Conservation (phyloP, 2,113 vertebrate genomes). For the Nothobranchius kuhntae region DNA sequence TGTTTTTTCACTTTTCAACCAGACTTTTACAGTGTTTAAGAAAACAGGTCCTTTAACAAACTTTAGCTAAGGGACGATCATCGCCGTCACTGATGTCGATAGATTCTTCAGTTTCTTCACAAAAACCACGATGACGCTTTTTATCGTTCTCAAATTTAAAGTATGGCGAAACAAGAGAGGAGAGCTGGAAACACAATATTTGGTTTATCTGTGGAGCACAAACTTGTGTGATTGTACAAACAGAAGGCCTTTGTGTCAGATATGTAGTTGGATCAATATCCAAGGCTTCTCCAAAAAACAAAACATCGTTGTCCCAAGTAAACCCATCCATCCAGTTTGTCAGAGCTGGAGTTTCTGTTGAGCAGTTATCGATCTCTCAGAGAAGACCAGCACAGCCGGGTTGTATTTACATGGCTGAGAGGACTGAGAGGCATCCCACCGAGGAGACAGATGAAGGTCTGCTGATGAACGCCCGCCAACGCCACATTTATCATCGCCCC, state of each 20-base stretch:
- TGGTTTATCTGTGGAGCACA: not conserved
- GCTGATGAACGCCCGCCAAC: slow-evolving; percentile 57
- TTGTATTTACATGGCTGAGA: slow-evolving; percentile 69
- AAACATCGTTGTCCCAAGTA: slow-evolving; percentile 31
- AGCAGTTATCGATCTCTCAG: slow-evolving; percentile 61
- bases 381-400: slow-evolving; percentile 35
- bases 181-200: not conserved
- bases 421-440: slow-evolving; percentile 49
- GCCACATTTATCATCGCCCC: slow-evolving; percentile 64
- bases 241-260: slow-evolving; percentile 23
- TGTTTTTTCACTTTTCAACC: no score
- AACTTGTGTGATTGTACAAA: slow-evolving; percentile 19
- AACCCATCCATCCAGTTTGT: slow-evolving; percentile 64
- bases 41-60: no score
- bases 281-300: slow-evolving; percentile 43
- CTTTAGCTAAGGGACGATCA: no score
- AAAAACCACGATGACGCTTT: slow-evolving; percentile 1
- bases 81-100: no score
- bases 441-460: slow-evolving; percentile 67
- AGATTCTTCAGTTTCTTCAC: no score
- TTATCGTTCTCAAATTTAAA: not conserved
- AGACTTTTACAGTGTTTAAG: no score
- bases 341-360: slow-evolving; percentile 60
- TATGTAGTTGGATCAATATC: slow-evolving; percentile 41
- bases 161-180: not conserved